Conservation (phyloP, 2,888 invertebrate species). For the Teleogryllus oceanicus region DNA sequence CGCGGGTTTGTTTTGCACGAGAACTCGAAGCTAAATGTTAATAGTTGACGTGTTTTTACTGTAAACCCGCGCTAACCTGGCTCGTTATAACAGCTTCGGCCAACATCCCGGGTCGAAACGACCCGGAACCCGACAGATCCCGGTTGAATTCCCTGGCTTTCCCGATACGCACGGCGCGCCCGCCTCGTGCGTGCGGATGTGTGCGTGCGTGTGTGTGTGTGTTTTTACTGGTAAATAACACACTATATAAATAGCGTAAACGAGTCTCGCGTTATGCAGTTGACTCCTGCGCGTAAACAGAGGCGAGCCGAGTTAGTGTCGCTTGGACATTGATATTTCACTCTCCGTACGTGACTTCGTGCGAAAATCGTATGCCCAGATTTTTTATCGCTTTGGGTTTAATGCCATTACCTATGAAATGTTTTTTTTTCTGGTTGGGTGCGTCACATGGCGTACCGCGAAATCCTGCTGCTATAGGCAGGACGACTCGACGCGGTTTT, state of each 20-base stretch:
- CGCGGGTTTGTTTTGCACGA: neutral
- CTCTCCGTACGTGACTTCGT: neutral
- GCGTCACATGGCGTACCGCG: too few species aligned
- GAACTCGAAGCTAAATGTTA: constrained; percentile 18
- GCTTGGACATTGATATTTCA: neutral
- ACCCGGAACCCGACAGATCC: constrained; percentile 1
- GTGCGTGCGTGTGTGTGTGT: neutral
- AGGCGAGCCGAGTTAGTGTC: neutral
- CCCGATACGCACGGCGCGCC: neutral
- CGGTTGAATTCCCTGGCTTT: neutral
- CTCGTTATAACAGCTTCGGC: neutral
- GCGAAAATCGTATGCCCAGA: neutral
- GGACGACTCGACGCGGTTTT: too few species aligned
- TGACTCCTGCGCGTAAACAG: constrained; percentile 1
- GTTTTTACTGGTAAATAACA: neutral
- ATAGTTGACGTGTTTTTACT: constrained; percentile 18
- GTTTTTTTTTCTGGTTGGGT: neutral
- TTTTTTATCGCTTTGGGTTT: neutral
- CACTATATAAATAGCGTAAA: constrained; percentile 2
- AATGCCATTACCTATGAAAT: neutral
- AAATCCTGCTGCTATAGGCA: too few species aligned
- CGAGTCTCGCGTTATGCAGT: neutral
- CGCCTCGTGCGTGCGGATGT: too few species aligned
- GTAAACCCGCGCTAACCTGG: constrained; percentile 1
- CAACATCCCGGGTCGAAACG: neutral